phyloP scores from a whole-genome alignment of 2,113 vertebrate genomes.

The Rostratula benghalensis region DNA sequence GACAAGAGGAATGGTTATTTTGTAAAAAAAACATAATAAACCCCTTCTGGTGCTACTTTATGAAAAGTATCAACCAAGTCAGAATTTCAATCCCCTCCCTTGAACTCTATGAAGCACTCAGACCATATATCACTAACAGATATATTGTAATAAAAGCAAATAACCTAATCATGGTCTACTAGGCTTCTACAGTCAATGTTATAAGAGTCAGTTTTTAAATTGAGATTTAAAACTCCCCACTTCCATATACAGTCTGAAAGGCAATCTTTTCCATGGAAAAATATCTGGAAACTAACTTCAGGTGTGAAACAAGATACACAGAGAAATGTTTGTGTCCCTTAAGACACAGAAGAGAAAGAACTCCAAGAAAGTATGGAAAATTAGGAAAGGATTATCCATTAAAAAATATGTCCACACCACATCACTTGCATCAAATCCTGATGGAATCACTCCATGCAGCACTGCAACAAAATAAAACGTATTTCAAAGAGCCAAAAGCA shows the following conservation, averaged over 20 bases:
- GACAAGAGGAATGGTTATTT: neutral
- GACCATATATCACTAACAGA: neutral
- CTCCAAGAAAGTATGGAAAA: constrained; percentile 38
- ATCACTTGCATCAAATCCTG: constrained; percentile 25
- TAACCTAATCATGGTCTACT: neutral
- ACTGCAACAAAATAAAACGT: constrained; percentile 44
- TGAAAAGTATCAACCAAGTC: neutral
- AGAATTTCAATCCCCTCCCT: neutral
- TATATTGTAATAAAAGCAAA: neutral
- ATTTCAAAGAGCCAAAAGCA: constrained; percentile 51
- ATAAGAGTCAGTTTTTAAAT: neutral
- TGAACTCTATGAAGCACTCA: neutral
- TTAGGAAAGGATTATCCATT: constrained; percentile 60
- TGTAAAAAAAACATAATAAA: neutral
- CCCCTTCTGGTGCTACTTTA: neutral
- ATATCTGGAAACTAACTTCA: constrained; percentile 57
- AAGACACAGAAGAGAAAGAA: constrained; percentile 4
- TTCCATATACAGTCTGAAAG: neutral
- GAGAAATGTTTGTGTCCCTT: constrained; percentile 18
- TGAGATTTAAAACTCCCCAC: neutral
- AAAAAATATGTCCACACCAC: neutral
- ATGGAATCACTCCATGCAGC: neutral
- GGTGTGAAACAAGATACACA: constrained; percentile 51
- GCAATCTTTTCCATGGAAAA: constrained; percentile 29
- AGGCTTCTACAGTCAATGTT: neutral